Base-by-base conservation (phyloP, 2,113 vertebrate genomes). In the Xiphias gladius region DNA sequence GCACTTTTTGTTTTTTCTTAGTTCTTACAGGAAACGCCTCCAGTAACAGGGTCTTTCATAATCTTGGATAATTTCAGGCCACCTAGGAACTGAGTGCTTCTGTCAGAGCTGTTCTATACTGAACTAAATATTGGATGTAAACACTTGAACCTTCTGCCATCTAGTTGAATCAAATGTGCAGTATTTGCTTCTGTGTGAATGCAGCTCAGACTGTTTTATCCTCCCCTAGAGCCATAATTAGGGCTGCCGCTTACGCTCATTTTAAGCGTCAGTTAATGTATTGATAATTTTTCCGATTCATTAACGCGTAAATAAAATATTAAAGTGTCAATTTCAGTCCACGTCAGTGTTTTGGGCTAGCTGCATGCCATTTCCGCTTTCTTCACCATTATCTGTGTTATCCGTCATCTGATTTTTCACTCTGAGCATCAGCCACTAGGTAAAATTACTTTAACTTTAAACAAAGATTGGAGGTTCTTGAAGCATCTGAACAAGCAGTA, bases 1-100 rank as follows among this genome's bases (percentile, higher is more conserved):
- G 50, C 0, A 17, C 22, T 75, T 37, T 77, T 37, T 79, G 55
- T 83, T 88, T 86, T n/a, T 61, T 88, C 80, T 86, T 85, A 26
- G 67, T 70, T 88, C n/a, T 78, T 62, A 65, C 86, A 81, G 82
- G 77, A 89, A 84, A 77, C 28, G 2, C 26, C 52, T 24, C 59
- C 59, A 39, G 24, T 62, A 66, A 73, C 11, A 0, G 52, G 13
- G 54, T 76, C 39, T 89, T 88, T 83, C 55, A 67, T 83, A 54
- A 83, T 77, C 35, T 32, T 39, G n/a, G 66, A 82, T 61, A 37
- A 66, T 14, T 22, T 79, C 73, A 82, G 78, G 76, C 79, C 73
- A 74, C 81, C 43, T 26, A 80, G 64, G 67, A 82, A 50, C 54
- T 62, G 30, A 80, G 28, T 22, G 13, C 16, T 63, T 76, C 12